A percentile compares a stretch with the other conserved stretches of the same genome.
These are phyloP conservation scores for Orcinus orca DNA, from an alignment of 2,113 vertebrate genomes.

Conservation along the genomic window DNA sequence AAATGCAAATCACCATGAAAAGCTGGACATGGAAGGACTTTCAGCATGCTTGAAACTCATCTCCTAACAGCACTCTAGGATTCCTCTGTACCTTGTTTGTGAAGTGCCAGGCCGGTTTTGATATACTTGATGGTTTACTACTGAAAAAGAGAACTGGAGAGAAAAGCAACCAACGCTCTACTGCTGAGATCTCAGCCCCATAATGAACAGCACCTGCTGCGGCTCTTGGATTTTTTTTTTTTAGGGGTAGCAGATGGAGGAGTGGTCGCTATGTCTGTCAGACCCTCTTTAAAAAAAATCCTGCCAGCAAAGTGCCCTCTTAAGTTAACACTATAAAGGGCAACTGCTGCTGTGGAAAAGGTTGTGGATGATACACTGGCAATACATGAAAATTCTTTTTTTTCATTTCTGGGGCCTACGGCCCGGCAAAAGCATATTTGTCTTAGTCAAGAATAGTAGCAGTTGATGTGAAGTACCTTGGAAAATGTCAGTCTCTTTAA, in stretches of 20 bases:
- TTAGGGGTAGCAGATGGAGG: neutral
- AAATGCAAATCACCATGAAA: slow-evolving; percentile 26
- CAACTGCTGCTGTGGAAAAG: neutral
- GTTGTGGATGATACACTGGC: neutral
- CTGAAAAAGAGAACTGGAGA: neutral
- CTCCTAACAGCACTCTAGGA: neutral
- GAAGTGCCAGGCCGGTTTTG: neutral
- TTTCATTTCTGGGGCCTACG: neutral
- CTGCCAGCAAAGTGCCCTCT: neutral
- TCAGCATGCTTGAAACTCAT: neutral
- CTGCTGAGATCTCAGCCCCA: neutral
- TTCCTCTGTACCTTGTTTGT: neutral
- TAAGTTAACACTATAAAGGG: neutral
- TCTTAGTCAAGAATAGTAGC: slow-evolving; percentile 2
- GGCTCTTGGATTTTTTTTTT: neutral
- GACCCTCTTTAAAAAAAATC: neutral
- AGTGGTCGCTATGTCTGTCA: neutral
- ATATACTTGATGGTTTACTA: neutral
- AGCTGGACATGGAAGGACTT: neutral
- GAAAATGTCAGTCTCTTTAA: slow-evolving; percentile 33
- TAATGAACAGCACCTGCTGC: neutral
- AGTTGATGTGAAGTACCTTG: neutral
- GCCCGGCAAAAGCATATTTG: neutral
- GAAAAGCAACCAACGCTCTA: neutral
- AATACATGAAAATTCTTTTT: neutral